Base-by-base conservation (phyloP, 2,888 invertebrate species). In the Noctua janthina region DNA sequence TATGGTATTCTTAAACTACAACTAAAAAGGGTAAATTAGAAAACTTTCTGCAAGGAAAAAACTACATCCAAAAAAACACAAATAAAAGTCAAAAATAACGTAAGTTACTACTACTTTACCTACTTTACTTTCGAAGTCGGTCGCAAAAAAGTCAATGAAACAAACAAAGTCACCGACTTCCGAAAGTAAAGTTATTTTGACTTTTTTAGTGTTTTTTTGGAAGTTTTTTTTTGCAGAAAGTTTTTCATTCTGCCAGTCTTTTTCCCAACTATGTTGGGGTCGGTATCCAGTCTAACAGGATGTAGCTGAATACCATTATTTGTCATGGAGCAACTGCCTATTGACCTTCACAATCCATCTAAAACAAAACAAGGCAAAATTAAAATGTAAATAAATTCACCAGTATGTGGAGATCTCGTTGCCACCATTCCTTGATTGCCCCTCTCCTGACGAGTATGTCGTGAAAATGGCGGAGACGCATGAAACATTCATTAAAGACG, bases 401-500 rank as follows among this genome's bases (percentile, higher is more conserved):
- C 56, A 59, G 62, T 49, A 43, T 17, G 56, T 67, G n/a, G 69
- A 46, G 13, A 67, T 59, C 59, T 85, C 71, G 76, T 74, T 79
- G 76, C 71, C 23, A 77, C 51, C 69, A 69, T 67, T 74, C 77
- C 74, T 51, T 81, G 62, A 89, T 89, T 89, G 77, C 68, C 89
- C 80, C 81, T 87, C 88, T 89, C 87, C 39, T 59, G 68, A 83
- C 72, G 74, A 88, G 85, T 79, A 71, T 62, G 78, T 72, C 39
- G 76, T 83, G 76, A 90, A 93, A 92, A 91, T 88, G 90, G 90
- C 91, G 89, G 90, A 86, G 75, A 79, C 68, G 80, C 89, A 94
- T 95, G 93, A 93, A 95, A 94, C 92, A 94, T 94, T 92, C 94
- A 95, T 94, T 79, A 78, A 79, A 76, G 67, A 74, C 71, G 75